Evolutionary conservation across 2,888 invertebrate species (phyloP).

Genomic region (Luffia ferchaultella): DNA sequence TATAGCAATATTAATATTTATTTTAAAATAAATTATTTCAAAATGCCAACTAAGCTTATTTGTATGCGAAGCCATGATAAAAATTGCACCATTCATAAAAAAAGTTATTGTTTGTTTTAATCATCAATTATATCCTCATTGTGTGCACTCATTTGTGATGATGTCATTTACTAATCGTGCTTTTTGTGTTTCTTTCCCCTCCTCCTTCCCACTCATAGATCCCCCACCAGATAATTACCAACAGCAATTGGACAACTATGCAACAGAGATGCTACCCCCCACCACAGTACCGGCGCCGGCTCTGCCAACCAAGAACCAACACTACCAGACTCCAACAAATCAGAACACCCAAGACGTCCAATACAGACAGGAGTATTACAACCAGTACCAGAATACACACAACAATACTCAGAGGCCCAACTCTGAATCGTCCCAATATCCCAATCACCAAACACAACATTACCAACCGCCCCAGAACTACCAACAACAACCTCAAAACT

Average conservation of each 20-base stretch:
- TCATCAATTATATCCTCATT: too few species aligned
- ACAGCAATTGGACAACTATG: conserved; percentile 57
- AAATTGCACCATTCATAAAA: too few species aligned
- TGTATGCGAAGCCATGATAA: too few species aligned
- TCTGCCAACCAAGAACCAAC: conserved; percentile 25
- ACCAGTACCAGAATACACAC: conserved; percentile 18
- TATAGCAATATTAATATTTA: too few species aligned
- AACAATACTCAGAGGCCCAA: conserved; percentile 6
- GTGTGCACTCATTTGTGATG: too few species aligned
- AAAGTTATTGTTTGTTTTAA: too few species aligned
- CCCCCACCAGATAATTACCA: conserved; percentile 48
- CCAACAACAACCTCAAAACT: conserved; percentile 16
- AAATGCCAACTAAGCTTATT: too few species aligned
- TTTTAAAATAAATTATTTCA: too few species aligned
- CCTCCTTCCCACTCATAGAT: conserved; percentile 14
- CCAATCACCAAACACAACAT: conserved; percentile 23
- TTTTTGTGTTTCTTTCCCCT: conserved; percentile 22
- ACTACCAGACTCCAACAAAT: conserved; percentile 24
- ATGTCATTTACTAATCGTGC: conserved; percentile 27
- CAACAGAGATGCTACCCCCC: conserved; percentile 48
- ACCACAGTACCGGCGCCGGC: conserved; percentile 30
- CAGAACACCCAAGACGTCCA: conserved; percentile 18
- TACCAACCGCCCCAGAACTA: conserved; percentile 21
- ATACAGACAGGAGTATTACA: conserved; percentile 14
- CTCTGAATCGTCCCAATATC: conserved; percentile 3